A percentile compares a stretch with the other conserved stretches of the same genome.
Evolutionary conservation across 2,888 invertebrate genomes (phyloP).

Genomic region (Imbricaverruca yamaguchii): DNA sequence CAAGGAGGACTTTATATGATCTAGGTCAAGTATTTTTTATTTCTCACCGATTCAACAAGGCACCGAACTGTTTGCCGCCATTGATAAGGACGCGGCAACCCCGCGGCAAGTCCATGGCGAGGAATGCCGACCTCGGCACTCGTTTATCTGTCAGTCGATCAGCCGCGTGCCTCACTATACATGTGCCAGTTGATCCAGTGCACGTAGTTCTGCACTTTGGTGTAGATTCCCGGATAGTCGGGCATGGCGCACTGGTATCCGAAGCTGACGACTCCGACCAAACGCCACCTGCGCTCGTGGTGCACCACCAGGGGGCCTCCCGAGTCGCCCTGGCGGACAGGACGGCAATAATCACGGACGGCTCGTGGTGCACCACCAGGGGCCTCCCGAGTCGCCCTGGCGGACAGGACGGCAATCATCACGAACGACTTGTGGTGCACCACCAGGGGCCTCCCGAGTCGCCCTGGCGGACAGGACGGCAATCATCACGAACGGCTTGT

Average conservation of each 20-base stretch:
- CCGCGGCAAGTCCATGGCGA: too few relatives aligned
- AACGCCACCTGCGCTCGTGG: neutral
- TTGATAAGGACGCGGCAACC: too few relatives aligned
- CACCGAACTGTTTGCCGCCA: too few relatives aligned
- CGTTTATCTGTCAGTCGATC: neutral
- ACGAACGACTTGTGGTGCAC: neutral
- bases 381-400: conserved; percentile 11
- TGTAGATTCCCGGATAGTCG: conserved; percentile 1
- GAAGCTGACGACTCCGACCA: conserved; percentile 10
- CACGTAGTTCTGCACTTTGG: neutral
- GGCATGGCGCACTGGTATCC: neutral
- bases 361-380: neutral
- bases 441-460: conserved; percentile 10
- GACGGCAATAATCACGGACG: too few relatives aligned
- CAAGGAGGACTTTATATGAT: too few relatives aligned
- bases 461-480: neutral
- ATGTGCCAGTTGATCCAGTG: conserved; percentile 17
- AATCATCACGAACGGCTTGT: too few relatives aligned
- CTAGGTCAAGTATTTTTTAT: too few relatives aligned
- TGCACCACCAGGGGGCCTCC: conserved; percentile 3
- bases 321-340: conserved; percentile 4
- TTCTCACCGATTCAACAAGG: too few relatives aligned
- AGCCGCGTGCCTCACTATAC: neutral
- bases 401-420: neutral
- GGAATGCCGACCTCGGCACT: too few relatives aligned